Base-by-base conservation (phyloP, 2,888 invertebrate genomes). In the Salpingus planirostris region DNA sequence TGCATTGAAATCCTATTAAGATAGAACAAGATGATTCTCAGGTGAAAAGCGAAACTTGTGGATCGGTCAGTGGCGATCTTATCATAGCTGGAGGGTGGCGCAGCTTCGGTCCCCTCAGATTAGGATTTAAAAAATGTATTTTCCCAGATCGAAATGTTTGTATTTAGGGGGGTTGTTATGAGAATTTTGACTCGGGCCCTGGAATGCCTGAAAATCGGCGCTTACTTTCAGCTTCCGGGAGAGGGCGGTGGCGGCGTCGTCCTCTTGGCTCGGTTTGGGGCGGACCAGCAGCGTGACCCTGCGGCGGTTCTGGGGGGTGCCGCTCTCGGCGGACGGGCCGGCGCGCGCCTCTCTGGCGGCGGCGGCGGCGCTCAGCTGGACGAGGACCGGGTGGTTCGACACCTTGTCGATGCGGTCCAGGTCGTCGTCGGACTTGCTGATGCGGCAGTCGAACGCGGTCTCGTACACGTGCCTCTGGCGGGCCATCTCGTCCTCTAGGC, bases 401-500 rank as follows among this genome's bases (percentile, higher is more conserved):
- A 87, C 78, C 38, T 83, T 77, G 50, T 87, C 86, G 29, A 87
- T 77, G 49, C 82, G 80, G 54, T 87, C 86, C 57, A 87, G 72
- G 48, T 87, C 82, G 47, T 79, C 78, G 60, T 81, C 80, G 5
- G 86, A 86, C 44, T 82, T 79, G 57, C 79, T 80, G 54, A 87
- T 78, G 65, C 85, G 85, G 64, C 86, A 86, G 65, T 89, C 89
- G 64, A 89, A 89, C 36, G 89, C 89, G 33, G 89, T 89, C 66
- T 89, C 89, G 63, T 89, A 89, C 33, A 89, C 74, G 65, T 84
- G 84, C 54, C 84, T 74, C 62, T 75, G 73, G 34, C 78, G 69
- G 45, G 72, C 71, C 69, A 73, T 73, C 36, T 67, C 68, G 52
- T 65, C 67, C 47, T 54, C 76, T 72, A 66, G 74, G 73, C 62